phyloP scores from a whole-genome alignment of 1,140 invertebrate species.

The Pollicipes pollicipes region DNA sequence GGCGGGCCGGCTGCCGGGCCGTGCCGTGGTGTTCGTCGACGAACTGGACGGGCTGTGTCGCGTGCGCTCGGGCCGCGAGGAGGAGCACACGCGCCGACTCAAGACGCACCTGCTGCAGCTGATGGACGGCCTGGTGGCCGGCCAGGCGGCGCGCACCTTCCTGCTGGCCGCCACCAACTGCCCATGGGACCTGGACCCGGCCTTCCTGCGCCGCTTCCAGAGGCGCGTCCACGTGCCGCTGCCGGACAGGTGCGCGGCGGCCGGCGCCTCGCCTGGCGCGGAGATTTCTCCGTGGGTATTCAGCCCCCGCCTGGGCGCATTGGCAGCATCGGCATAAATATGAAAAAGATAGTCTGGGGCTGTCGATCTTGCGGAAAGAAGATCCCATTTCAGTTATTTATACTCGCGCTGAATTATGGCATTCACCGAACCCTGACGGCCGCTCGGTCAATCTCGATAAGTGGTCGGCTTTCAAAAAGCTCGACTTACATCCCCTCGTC shows the following conservation, averaged over 20 bases:
- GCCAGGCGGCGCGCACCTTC: constrained; percentile 24
- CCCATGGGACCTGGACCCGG: constrained; percentile 43
- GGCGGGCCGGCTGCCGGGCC: constrained; percentile 20
- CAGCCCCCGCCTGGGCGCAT: too few species aligned
- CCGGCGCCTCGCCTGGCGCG: too few species aligned
- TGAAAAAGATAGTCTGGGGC: too few species aligned
- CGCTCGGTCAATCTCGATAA: too few species aligned
- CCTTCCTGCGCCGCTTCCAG: constrained; percentile 40
- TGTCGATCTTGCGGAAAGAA: too few species aligned
- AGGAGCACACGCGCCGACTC: constrained; percentile 33
- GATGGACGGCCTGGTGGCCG: constrained; percentile 25
- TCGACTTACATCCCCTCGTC: too few species aligned
- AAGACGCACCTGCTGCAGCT: constrained; percentile 37
- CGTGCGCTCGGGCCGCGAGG: constrained; percentile 30
- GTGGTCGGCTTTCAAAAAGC: too few species aligned
- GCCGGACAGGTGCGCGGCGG: constrained; percentile 27
- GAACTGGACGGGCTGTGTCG: constrained; percentile 40
- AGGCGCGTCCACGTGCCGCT: constrained; percentile 38
- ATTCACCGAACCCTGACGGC: too few species aligned
- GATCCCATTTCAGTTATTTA: too few species aligned
- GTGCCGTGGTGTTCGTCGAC: constrained; percentile 38
- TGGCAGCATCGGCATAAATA: too few species aligned
- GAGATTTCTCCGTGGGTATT: too few species aligned
- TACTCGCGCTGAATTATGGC: too few species aligned
- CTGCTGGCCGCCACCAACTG: constrained; percentile 42